Base-by-base conservation (phyloP, 2,888 invertebrate genomes). In the Lepidonotus clava region DNA sequence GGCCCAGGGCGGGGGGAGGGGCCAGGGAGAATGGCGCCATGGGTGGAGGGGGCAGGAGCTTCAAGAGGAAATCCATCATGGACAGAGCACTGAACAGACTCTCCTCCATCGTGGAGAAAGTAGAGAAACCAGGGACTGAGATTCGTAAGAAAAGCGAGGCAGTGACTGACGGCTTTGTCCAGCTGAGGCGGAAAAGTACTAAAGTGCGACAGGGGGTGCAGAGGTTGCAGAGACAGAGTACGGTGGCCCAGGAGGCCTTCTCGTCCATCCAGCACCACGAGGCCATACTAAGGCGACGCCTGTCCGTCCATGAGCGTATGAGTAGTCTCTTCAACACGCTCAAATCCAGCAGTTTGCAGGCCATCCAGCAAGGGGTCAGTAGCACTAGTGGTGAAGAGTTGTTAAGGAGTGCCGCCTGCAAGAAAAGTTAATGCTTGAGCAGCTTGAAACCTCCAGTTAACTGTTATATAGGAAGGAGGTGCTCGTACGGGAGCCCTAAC, bases 341-440 rank as follows among this genome's bases (percentile, higher is more conserved):
- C 80, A 80, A 80, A 46, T 46, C 80, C n/a, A 80, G 80, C 80
- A 80, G 80, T 24, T 21, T 80, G 14, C 80, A 80, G 51, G 80
- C 80, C 41, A 80, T 80, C 24, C 80, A 80, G 51, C 80, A 80
- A 80, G 80, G 80, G 80, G 80, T 80, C 80, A 80, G 80, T 80
- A 76, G 14, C 21, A 46, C 8, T 18, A 46, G 46, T 46, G 46
- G 8, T 46, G 8, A 46, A 46, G 46, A 18, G 8, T 46, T 46
- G 46, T 11, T 46, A 46, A 46, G 46, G 8, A 46, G 46, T 46
- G 46, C 46, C 18, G 8, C 18, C 46, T 46, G 46, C 18, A 46
- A 46, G 8, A 46, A 46, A 11, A 46, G 18, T 18, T 11, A 46
- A n/a, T n/a, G n/a, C n/a, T n/a, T n/a, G n/a, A n/a, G n/a, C n/a